phyloP scores from a whole-genome alignment of 2,113 vertebrate genomes.

The Pao palembangensis region DNA sequence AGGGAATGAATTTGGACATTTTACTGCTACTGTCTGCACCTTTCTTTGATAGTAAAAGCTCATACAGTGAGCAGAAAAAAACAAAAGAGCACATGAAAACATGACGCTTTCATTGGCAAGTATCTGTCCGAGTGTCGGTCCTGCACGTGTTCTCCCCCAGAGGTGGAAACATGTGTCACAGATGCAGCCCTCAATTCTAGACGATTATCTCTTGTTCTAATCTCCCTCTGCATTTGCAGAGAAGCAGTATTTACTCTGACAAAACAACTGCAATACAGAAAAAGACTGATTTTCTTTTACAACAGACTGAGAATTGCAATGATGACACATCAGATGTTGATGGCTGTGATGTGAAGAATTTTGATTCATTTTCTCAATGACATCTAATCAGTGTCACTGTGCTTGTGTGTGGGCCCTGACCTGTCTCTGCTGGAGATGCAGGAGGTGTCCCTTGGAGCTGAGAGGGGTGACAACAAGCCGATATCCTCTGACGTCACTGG shows the following conservation, averaged over 20 bases:
- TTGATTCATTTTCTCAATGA: not conserved
- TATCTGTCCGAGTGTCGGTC: not conserved
- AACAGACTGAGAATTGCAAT: too few relatives aligned
- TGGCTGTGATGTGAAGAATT: not conserved
- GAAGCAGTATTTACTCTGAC: not conserved
- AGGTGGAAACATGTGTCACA: not conserved
- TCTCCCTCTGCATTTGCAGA: not conserved
- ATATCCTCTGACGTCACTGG: slow-evolving; percentile 78
- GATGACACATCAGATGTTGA: too few relatives aligned
- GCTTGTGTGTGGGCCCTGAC: slow-evolving; percentile 50
- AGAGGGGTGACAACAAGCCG: slow-evolving; percentile 71
- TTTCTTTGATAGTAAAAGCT: too few relatives aligned
- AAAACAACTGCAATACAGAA: not conserved
- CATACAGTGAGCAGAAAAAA: too few relatives aligned
- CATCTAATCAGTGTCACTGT: not conserved
- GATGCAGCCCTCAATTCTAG: not conserved
- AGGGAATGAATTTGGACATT: not conserved
- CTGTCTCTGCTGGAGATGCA: slow-evolving; percentile 63
- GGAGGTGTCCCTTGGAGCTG: slow-evolving; percentile 49
- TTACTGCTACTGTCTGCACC: not conserved
- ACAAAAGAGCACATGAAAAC: too few relatives aligned
- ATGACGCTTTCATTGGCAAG: not conserved
- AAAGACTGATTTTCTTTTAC: not conserved
- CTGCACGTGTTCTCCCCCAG: too few relatives aligned
- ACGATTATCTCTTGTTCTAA: not conserved